Conservation (phyloP, 2,797 vertebrate genomes). For the Sebastes vulpes region DNA sequence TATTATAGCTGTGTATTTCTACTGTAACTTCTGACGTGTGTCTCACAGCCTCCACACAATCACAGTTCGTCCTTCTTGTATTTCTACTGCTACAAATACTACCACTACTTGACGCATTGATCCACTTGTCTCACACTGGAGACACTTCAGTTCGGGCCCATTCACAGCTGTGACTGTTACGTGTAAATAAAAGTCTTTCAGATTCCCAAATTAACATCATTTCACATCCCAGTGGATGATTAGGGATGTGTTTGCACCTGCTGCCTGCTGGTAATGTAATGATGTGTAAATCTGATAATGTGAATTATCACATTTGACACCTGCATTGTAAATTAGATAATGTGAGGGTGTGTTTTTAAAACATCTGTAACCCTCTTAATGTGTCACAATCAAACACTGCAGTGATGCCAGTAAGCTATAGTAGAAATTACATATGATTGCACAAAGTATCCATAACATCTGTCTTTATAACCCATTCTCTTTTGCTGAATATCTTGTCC, state of each 20-base stretch:
- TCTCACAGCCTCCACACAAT: not conserved
- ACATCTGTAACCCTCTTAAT: slow-evolving; percentile 1
- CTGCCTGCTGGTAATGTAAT: slow-evolving; percentile 2
- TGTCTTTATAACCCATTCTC: not conserved
- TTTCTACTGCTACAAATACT: not conserved
- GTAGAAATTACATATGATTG: not conserved
- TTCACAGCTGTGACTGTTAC: slow-evolving; percentile 19
- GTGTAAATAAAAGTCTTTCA: slow-evolving; percentile 12
- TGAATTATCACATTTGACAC: slow-evolving; percentile 7
- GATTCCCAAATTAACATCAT: slow-evolving; percentile 13
- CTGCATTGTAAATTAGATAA: slow-evolving; percentile 16
- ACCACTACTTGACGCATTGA: not conserved
- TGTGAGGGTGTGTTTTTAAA: not conserved
- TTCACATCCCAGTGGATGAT: slow-evolving; percentile 17
- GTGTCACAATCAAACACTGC: not conserved
- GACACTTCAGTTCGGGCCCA: not conserved
- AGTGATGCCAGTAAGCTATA: not conserved
- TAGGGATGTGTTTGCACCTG: not conserved
- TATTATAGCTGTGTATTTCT: not conserved
- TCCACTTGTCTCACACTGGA: not conserved
- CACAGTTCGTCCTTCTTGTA: not conserved
- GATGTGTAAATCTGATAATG: slow-evolving; percentile 15
- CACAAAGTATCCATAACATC: not conserved
- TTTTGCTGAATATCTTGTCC: not conserved
- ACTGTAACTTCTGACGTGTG: not conserved